These are phyloP conservation scores for Archaeoteleia sp. DNA, from an alignment of 2,888 invertebrate species.

Conservation along the genomic window DNA sequence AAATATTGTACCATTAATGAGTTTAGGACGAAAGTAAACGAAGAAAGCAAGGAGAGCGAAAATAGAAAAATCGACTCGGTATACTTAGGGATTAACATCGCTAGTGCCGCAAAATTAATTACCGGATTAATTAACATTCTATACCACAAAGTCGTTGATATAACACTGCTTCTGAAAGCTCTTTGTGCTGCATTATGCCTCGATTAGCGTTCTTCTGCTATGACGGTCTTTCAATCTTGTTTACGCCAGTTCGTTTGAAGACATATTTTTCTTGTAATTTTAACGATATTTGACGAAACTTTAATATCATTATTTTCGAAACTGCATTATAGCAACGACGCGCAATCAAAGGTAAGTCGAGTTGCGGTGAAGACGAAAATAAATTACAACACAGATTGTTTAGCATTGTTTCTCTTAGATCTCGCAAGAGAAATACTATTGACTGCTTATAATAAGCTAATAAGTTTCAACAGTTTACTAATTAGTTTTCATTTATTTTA, in stretches of 20 bases:
- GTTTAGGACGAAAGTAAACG: slow-evolving; percentile 26
- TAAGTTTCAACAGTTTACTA: no score
- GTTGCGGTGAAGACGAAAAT: no score
- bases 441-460: no score
- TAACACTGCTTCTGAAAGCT: slow-evolving; percentile 44
- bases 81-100: slow-evolving; percentile 51
- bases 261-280: slow-evolving; percentile 23
- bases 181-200: slow-evolving; percentile 54
- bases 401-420: no score
- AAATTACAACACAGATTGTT: no score
- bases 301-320: no score
- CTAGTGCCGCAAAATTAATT: slow-evolving; percentile 65
- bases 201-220: slow-evolving; percentile 43
- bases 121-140: slow-evolving; percentile 67
- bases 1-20: slow-evolving; percentile 31
- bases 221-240: slow-evolving; percentile 36
- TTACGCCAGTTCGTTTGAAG: slow-evolving; percentile 24
- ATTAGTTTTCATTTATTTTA: no score
- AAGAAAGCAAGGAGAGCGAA: slow-evolving; percentile 23
- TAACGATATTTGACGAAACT: not conserved
- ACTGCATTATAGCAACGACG: no score
- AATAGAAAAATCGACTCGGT: slow-evolving; percentile 28
- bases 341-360: no score
- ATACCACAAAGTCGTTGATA: slow-evolving; percentile 60
- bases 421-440: no score